Evolutionary conservation across 2,797 vertebrate genomes (phyloP).

Genomic region (Chelon auratus): DNA sequence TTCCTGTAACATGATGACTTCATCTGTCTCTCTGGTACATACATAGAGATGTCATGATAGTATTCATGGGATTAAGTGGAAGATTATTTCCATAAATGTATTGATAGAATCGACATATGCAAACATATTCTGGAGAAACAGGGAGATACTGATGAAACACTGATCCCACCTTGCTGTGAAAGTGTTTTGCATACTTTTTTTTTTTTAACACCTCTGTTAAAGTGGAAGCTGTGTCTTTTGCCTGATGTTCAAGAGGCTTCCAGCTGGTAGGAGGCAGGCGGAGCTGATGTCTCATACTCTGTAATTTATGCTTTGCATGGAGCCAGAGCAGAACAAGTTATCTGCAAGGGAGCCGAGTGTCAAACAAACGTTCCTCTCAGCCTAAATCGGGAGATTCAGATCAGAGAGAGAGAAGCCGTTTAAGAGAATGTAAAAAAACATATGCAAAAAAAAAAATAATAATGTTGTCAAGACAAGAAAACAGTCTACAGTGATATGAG

Average conservation of each 20-base stretch:
- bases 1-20: too few relatives aligned
- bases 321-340: constrained; percentile 7
- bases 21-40: too few relatives aligned
- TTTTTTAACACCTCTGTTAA: neutral
- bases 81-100: too few relatives aligned
- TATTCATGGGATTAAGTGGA: too few relatives aligned
- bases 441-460: neutral
- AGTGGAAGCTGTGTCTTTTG: neutral
- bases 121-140: too few relatives aligned
- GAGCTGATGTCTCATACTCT: constrained; percentile 20
- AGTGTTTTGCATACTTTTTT: too few relatives aligned
- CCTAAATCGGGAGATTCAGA: neutral
- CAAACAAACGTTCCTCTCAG: neutral
- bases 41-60: too few relatives aligned
- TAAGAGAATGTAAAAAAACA: neutral
- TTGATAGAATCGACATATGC: too few relatives aligned
- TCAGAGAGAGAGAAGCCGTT: neutral
- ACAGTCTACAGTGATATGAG: neutral
- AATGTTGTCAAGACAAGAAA: neutral
- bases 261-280: constrained; percentile 34
- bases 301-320: constrained; percentile 18
- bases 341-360: constrained; percentile 14
- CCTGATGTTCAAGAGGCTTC: neutral
- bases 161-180: too few relatives aligned
- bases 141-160: too few relatives aligned